Base-by-base conservation (phyloP, 2,113 vertebrate species). In the Tragulus kanchil region DNA sequence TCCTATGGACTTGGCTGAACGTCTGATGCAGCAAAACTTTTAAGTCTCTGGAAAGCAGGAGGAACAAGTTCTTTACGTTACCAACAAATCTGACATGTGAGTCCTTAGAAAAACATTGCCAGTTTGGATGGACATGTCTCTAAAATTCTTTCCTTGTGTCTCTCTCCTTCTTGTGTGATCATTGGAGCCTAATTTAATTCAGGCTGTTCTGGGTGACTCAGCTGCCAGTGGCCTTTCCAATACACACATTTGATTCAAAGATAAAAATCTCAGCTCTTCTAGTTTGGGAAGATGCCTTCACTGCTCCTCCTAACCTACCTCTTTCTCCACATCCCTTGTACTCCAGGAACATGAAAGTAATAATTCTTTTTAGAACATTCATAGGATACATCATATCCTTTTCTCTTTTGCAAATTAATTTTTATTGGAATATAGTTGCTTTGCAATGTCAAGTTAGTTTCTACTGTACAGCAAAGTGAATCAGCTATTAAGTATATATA, bases 1-100 rank as follows among this genome's bases (percentile, higher is more conserved):
- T 90, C 50, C 9, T 59, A 73, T 67, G 69, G 81, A 88, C 28
- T 82, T 96, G 62, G 73, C 78, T 94, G 54, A 52, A 94, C 69
- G 65, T 89, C 61, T 73, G 78, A 91, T 42, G 67, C 21, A 75
- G 93, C 62, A 93, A 86, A 91, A 64, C 52, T 59, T 59, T 82
- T 56, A 61, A 93, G 21, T 73, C 71, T 3, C 31, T 61, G 78
- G 52, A 90, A 65, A 26, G 5, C n/a, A 56, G 10, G 17, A 90
- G 59, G n/a, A 93, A 84, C 58, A 65, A 59, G 3, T 8, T 88
- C 45, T 86, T 31, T 26, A 6, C 36, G 8, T 56, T 62, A 94
- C 73, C 52, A 85, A 88, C 25, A 90, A 82, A 91, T 77, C 36
- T 69, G 77, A 96, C 19, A 45, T 21, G 42, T 42, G 15, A 83